phyloP scores from a whole-genome alignment of 2,797 vertebrate genomes.

The Danio choprae region DNA sequence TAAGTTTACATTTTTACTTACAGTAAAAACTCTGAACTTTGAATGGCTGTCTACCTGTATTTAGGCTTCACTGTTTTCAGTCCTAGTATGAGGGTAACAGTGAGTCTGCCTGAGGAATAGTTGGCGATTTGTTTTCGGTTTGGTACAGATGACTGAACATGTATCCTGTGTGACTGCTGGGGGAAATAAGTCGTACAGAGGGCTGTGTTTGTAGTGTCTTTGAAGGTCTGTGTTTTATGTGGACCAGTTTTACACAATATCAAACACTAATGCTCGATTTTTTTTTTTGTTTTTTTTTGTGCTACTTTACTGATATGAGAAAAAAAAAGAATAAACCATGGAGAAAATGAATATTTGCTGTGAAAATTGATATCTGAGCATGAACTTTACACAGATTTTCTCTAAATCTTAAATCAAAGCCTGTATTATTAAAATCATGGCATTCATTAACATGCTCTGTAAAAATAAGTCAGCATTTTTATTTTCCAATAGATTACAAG shows the following conservation, averaged over 20 bases:
- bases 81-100: background rate
- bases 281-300: no score
- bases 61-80: conserved; percentile 20
- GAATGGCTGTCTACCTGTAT: background rate
- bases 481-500: no score
- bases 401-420: no score
- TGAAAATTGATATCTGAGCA: no score
- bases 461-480: no score
- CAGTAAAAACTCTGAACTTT: background rate
- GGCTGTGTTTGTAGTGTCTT: background rate
- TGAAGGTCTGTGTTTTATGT: background rate
- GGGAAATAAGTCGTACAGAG: background rate
- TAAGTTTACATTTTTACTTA: no score
- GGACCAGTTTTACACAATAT: background rate
- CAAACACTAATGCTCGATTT: background rate
- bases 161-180: conserved; percentile 10
- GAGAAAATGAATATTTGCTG: background rate
- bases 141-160: conserved; percentile 12
- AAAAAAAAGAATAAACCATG: no score
- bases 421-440: no score
- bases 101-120: background rate
- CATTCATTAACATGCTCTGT: no score
- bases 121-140: conserved; percentile 10
- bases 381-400: no score
- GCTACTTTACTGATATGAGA: background rate